phyloP scores from a whole-genome alignment of 2,888 invertebrate genomes.

The Cryptophagus acutangulus region DNA sequence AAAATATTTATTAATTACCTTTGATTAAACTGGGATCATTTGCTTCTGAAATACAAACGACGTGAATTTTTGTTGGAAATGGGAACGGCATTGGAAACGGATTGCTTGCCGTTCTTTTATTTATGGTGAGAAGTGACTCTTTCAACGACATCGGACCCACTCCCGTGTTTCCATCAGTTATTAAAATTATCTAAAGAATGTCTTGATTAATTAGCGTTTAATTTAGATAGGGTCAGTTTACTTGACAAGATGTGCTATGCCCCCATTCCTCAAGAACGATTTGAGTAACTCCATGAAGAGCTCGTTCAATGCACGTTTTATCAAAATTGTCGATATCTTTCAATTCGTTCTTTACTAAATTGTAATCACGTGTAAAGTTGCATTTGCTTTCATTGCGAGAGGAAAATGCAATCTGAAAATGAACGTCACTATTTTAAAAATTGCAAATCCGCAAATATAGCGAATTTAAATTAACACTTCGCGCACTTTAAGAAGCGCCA shows the following conservation, averaged over 20 bases:
- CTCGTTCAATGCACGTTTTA: constrained; percentile 77
- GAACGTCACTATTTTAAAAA: no score
- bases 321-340: constrained; percentile 77
- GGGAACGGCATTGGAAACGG: constrained; percentile 71
- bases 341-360: constrained; percentile 69
- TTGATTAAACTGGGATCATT: constrained; percentile 56
- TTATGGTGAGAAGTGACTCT: constrained; percentile 51
- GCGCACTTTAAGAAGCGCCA: no score
- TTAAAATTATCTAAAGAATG: constrained; percentile 56
- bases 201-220: not conserved
- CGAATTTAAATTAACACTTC: no score
- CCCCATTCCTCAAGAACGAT: constrained; percentile 87
- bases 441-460: no score
- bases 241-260: constrained; percentile 77
- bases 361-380: constrained; percentile 86
- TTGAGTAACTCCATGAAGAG: constrained; percentile 73
- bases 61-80: constrained; percentile 74
- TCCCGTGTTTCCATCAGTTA: constrained; percentile 73
- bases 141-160: constrained; percentile 61
- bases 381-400: constrained; percentile 59
- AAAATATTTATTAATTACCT: constrained; percentile 34
- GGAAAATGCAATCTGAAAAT: constrained; percentile 45
- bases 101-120: constrained; percentile 47
- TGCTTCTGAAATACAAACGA: constrained; percentile 64
- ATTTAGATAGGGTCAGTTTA: constrained; percentile 34